Evolutionary conservation across 2,113 vertebrate species (phyloP).

Genomic region (Thamnophis sirtalis): DNA sequence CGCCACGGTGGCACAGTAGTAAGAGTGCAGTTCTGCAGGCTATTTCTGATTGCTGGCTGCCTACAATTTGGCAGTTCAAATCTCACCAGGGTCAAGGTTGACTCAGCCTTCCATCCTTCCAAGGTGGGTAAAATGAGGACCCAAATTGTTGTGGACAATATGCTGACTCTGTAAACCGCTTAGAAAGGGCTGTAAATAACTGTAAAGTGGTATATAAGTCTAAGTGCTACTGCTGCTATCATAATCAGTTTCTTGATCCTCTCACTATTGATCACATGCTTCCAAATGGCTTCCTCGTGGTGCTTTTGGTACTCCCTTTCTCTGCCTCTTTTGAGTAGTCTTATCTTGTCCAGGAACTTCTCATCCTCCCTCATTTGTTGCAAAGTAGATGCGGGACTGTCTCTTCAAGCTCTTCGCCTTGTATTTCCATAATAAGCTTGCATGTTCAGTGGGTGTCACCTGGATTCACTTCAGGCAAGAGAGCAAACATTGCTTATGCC

Average conservation of each 20-base stretch:
- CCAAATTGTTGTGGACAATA: too few relatives aligned
- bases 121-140: too few relatives aligned
- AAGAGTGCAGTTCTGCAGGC: too few relatives aligned
- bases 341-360: background rate
- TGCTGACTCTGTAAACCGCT: too few relatives aligned
- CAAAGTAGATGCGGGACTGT: background rate
- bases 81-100: too few relatives aligned
- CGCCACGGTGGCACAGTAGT: too few relatives aligned
- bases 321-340: background rate
- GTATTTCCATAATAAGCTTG: background rate
- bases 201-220: too few relatives aligned
- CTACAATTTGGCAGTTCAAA: too few relatives aligned
- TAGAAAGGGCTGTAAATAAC: too few relatives aligned
- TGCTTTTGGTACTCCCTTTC: background rate
- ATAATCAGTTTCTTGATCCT: background rate
- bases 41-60: too few relatives aligned
- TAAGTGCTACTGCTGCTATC: too few relatives aligned
- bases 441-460: background rate
- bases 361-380: background rate
- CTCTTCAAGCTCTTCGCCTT: background rate
- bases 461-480: background rate
- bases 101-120: too few relatives aligned
- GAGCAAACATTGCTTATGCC: background rate
- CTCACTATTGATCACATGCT: background rate
- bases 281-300: background rate